Conservation (phyloP, 1,140 invertebrate species). For the Asbolus verrucosus region DNA sequence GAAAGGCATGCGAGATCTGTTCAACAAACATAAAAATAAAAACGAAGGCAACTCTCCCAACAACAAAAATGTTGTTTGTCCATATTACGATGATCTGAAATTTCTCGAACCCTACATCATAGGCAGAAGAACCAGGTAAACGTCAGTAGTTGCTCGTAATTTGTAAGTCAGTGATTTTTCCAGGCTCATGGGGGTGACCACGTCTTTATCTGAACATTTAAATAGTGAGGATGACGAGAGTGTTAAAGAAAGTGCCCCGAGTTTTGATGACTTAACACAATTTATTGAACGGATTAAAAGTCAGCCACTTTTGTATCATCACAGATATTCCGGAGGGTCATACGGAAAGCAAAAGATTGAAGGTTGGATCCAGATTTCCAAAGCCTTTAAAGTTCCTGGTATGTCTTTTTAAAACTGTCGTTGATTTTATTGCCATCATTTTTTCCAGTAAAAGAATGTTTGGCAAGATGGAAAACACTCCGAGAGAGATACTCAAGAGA, state of each 20-base stretch:
- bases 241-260: conserved; percentile 5
- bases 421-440: neutral
- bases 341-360: conserved; percentile 40
- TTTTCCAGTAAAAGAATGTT: conserved; percentile 48
- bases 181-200: conserved; percentile 6
- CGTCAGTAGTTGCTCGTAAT: neutral
- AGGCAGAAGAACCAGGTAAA: conserved; percentile 10
- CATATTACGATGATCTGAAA: conserved; percentile 51
- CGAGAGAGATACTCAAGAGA: conserved; percentile 49
- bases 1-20: conserved; percentile 44
- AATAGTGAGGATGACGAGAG: conserved; percentile 13
- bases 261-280: conserved; percentile 31
- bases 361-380: conserved; percentile 47
- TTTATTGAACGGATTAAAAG: conserved; percentile 37
- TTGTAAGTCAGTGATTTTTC: neutral
- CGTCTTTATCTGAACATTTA: conserved; percentile 1
- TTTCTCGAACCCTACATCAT: conserved; percentile 46
- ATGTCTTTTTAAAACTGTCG: conserved; percentile 1
- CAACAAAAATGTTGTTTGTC: conserved; percentile 8
- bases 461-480: conserved; percentile 46
- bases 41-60: neutral
- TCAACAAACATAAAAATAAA: conserved; percentile 44
- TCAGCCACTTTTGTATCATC: conserved; percentile 44
- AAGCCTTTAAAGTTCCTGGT: conserved; percentile 45
- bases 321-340: conserved; percentile 40